These are phyloP conservation scores for Porites divaricata DNA, from an alignment of 92 coral and sea anemone species.

Conservation along the genomic window DNA sequence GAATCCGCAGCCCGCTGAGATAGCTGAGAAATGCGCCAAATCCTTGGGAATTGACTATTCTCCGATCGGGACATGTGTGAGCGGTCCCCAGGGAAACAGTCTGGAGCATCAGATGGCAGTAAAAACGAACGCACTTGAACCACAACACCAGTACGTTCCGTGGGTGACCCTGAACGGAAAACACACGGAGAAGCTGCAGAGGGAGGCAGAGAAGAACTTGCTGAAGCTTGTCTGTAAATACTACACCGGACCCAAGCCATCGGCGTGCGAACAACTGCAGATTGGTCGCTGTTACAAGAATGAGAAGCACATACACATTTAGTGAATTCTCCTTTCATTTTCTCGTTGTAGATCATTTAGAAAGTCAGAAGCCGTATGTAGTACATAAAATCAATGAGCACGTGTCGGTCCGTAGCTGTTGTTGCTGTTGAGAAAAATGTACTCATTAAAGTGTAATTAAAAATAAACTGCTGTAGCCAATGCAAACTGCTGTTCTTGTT, in stretches of 20 bases:
- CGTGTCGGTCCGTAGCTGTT: too few species aligned
- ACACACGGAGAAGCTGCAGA: constrained; percentile 74
- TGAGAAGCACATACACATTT: not conserved
- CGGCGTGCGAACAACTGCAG: constrained; percentile 42
- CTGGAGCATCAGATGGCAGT: constrained; percentile 82
- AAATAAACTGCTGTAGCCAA: too few species aligned
- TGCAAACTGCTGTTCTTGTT: too few species aligned
- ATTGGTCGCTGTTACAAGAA: constrained; percentile 55
- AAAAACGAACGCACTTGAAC: constrained; percentile 69
- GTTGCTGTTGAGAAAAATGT: too few species aligned
- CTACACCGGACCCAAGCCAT: constrained; percentile 75
- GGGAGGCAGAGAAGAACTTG: constrained; percentile 53
- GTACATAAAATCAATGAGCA: too few species aligned
- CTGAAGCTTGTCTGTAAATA: constrained; percentile 62
- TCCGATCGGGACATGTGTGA: constrained; percentile 63
- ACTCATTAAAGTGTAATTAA: too few species aligned
- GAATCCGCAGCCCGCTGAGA: constrained; percentile 40
- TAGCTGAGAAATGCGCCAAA: constrained; percentile 69
- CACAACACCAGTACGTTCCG: constrained; percentile 74
- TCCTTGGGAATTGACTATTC: constrained; percentile 63
- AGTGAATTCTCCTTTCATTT: not conserved
- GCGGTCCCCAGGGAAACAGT: constrained; percentile 60
- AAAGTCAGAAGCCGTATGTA: too few species aligned
- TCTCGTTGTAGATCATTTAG: not conserved
- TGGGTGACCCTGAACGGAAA: constrained; percentile 84